Evolutionary conservation across 2,888 invertebrate genomes (phyloP).

Genomic region (Balanococcus diminutus): DNA sequence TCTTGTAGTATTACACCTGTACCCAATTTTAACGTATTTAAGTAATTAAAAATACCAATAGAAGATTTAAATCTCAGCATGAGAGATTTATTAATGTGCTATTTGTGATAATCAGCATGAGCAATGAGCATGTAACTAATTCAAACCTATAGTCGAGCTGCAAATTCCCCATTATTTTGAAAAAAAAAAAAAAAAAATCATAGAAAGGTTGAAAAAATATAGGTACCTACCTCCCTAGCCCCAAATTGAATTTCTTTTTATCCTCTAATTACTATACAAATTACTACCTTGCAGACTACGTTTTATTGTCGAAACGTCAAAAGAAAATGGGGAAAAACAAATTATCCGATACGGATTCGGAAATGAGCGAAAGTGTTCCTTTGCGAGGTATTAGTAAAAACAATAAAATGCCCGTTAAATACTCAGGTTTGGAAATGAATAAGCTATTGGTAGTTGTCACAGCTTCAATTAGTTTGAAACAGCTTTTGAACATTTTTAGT

Average conservation of each 20-base stretch:
- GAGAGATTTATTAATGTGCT: neutral
- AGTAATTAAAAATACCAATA: too few relatives aligned
- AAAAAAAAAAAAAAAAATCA: neutral
- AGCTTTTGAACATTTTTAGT: neutral
- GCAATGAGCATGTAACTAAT: neutral
- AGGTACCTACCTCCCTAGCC: too few relatives aligned
- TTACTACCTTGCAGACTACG: constrained; percentile 12
- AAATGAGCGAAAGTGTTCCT: constrained; percentile 20
- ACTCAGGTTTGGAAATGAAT: neutral
- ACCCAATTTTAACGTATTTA: too few relatives aligned
- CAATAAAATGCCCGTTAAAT: neutral
- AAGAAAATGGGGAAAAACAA: neutral
- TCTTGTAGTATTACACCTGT: neutral
- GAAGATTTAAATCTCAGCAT: neutral
- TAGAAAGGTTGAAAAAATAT: neutral
- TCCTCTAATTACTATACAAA: neutral
- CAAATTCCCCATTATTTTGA: neutral
- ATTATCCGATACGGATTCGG: constrained; percentile 44
- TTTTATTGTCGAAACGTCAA: constrained; percentile 3
- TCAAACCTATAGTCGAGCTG: neutral
- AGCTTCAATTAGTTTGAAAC: neutral
- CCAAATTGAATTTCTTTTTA: neutral
- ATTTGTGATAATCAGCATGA: neutral
- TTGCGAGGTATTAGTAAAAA: constrained; percentile 32
- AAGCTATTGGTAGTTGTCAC: neutral